Conservation (phyloP, 1,140 invertebrate genomes). For the Panagrolaimus sp. region DNA sequence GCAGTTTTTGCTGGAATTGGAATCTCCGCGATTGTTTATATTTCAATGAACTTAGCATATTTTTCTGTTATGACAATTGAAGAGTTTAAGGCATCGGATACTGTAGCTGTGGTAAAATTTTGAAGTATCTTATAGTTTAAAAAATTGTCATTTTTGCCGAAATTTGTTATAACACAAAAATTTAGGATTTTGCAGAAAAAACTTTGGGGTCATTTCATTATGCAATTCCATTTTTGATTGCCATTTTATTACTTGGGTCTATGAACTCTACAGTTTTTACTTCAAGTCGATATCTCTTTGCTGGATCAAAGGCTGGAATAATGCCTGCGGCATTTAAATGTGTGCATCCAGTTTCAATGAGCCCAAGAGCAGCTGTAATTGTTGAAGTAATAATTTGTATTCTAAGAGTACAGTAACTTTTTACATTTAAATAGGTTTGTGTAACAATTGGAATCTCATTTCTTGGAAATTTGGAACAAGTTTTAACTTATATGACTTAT, state of each 20-base stretch:
- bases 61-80: constrained; percentile 25
- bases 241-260: constrained; percentile 36
- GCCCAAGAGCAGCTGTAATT: constrained; percentile 19
- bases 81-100: constrained; percentile 16
- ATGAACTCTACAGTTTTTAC: constrained; percentile 45
- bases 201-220: constrained; percentile 34
- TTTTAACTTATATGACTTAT: constrained; percentile 25
- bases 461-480: constrained; percentile 21
- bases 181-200: constrained; percentile 25
- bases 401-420: no score
- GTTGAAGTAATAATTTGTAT: neutral
- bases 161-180: no score
- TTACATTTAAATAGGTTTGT: neutral
- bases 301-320: constrained; percentile 20
- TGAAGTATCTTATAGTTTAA: neutral
- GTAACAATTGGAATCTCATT: constrained; percentile 18
- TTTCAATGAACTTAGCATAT: constrained; percentile 29
- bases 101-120: constrained; percentile 33
- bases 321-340: constrained; percentile 16
- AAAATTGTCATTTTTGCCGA: no score
- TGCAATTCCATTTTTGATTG: constrained; percentile 39
- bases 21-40: constrained; percentile 25
- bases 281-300: constrained; percentile 22
- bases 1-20: constrained; percentile 26
- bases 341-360: constrained; percentile 17